These are phyloP conservation scores for Falco berigora DNA, from an alignment of 2,797 vertebrate genomes.

Conservation along the genomic window DNA sequence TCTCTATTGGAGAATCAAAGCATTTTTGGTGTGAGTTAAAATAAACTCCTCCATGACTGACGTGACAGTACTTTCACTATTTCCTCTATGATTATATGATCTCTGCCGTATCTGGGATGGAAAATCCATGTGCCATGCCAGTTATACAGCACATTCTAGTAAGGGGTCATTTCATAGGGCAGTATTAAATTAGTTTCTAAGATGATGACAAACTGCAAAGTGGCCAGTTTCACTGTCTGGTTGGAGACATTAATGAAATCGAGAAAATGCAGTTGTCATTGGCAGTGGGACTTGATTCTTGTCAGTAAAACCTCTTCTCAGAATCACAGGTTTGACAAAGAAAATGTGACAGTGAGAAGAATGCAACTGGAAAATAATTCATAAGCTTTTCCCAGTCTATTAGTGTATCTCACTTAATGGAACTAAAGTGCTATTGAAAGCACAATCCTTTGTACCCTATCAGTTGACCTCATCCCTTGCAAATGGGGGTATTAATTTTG, in stretches of 20 bases:
- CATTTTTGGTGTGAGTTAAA: background rate
- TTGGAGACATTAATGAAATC: conserved; percentile 40
- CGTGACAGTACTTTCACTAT: background rate
- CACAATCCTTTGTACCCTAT: background rate
- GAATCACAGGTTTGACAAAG: conserved; percentile 38
- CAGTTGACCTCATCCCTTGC: background rate
- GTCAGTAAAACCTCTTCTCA: conserved; percentile 23
- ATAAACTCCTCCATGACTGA: conserved; percentile 22
- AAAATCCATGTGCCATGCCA: conserved; percentile 33
- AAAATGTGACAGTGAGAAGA: conserved; percentile 44
- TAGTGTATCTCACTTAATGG: conserved; percentile 32
- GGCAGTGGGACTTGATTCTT: conserved; percentile 33
- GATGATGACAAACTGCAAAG: conserved; percentile 27
- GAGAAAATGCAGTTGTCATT: conserved; percentile 38
- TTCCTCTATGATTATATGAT: conserved; percentile 44
- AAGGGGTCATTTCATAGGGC: conserved; percentile 31
- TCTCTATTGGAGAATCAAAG: background rate
- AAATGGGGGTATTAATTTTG: conserved; percentile 39
- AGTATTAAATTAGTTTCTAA: conserved; percentile 52
- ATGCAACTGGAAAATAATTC: conserved; percentile 52
- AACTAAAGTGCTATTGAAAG: conserved; percentile 43
- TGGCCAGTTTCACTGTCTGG: conserved; percentile 7
- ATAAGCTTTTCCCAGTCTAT: conserved; percentile 21
- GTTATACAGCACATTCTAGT: conserved; percentile 42
- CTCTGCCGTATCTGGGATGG: conserved; percentile 25